Evolutionary conservation across 2,797 vertebrate genomes (phyloP).

Genomic region (Notamacropus eugenii): DNA sequence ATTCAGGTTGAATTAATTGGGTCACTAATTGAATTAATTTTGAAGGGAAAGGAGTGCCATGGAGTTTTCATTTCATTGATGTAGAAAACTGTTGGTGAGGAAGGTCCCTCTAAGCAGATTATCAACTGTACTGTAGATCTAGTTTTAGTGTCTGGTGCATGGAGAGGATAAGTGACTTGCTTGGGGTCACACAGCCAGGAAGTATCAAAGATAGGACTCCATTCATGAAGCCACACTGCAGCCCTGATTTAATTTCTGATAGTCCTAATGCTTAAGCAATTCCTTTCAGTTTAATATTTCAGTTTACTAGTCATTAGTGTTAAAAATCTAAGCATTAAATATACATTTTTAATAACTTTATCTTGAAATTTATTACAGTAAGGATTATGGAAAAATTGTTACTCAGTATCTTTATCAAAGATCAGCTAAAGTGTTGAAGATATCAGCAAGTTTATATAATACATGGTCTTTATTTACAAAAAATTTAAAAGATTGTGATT

Average conservation of each 20-base stretch:
- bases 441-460: neutral
- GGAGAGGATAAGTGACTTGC: neutral
- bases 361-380: neutral
- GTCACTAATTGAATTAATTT: neutral
- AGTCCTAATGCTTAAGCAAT: neutral
- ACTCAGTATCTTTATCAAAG: neutral
- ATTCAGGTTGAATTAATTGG: neutral
- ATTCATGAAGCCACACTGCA: neutral
- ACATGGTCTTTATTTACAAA: neutral
- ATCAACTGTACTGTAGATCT: neutral
- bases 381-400: neutral
- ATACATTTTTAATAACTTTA: neutral
- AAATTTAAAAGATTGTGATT: neutral
- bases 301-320: neutral
- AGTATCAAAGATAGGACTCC: neutral
- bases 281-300: neutral
- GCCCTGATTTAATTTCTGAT: neutral
- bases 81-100: neutral
- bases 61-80: neutral
- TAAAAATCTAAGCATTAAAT: neutral
- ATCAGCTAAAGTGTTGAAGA: neutral
- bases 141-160: neutral
- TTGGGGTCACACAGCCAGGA: neutral
- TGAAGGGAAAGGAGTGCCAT: neutral
- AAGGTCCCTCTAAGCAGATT: neutral